These are phyloP conservation scores for Lymantria dispar DNA, from an alignment of 2,888 invertebrate species.

Conservation along the genomic window DNA sequence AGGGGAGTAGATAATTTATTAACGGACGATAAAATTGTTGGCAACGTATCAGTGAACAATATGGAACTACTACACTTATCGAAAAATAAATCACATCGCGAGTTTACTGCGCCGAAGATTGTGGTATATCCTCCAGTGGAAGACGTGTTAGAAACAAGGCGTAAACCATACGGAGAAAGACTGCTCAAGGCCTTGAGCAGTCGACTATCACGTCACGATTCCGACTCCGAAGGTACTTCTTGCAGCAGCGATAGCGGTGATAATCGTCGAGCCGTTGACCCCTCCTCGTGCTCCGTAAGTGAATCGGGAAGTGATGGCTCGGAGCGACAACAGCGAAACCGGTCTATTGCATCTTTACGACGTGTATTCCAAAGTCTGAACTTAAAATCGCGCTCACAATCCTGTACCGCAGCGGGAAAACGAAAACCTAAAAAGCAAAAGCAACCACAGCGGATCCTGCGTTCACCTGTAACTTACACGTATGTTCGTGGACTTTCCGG, in stretches of 20 bases:
- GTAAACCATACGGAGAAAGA: constrained; percentile 82
- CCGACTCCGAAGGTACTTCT: constrained; percentile 68
- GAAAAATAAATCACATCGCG: constrained; percentile 50
- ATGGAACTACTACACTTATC: constrained; percentile 43
- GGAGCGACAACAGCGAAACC: constrained; percentile 70
- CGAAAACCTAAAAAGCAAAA: constrained; percentile 81
- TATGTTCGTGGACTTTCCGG: constrained; percentile 92
- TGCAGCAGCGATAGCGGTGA: constrained; percentile 74
- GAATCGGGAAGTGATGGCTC: constrained; percentile 85
- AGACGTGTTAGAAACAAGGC: constrained; percentile 80
- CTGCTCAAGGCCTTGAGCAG: constrained; percentile 86
- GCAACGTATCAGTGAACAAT: constrained; percentile 55
- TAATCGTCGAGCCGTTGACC: constrained; percentile 58
- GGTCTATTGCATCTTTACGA: constrained; percentile 86
- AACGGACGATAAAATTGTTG: constrained; percentile 59
- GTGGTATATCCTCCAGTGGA: constrained; percentile 76
- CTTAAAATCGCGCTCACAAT: constrained; percentile 84
- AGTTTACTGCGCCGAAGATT: constrained; percentile 69
- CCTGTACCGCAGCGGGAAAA: constrained; percentile 80
- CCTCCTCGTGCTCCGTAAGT: constrained; percentile 82
- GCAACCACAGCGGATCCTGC: constrained; percentile 88
- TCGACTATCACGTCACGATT: constrained; percentile 79
- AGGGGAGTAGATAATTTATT: constrained; percentile 59
- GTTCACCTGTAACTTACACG: constrained; percentile 90
- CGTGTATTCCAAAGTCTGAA: constrained; percentile 87